phyloP scores from a whole-genome alignment of 2,888 invertebrate species.

The Sinopyrophorus schimmeli region DNA sequence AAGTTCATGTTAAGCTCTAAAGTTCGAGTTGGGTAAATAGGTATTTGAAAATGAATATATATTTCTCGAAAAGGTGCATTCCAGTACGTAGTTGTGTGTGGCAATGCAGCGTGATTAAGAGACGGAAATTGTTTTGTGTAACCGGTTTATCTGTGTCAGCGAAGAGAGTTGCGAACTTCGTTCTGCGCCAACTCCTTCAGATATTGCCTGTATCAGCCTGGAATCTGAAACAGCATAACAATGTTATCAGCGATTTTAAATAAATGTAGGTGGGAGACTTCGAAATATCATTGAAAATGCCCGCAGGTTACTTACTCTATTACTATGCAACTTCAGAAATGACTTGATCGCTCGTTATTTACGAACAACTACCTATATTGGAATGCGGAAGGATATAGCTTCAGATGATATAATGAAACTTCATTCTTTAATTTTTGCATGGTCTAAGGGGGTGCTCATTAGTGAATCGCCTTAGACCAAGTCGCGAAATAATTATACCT shows the following conservation, averaged over 20 bases:
- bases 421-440: slow-evolving; percentile 17
- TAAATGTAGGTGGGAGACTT: slow-evolving; percentile 23
- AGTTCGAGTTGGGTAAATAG: too few relatives aligned
- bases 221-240: slow-evolving; percentile 31
- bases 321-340: slow-evolving; percentile 11
- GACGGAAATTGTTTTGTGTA: slow-evolving; percentile 55
- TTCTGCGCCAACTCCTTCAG: slow-evolving; percentile 25
- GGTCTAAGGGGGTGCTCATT: slow-evolving; percentile 18
- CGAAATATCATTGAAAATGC: slow-evolving; percentile 17
- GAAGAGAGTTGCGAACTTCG: slow-evolving; percentile 34
- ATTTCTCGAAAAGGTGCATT: slow-evolving; percentile 32
- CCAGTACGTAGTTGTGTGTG: slow-evolving; percentile 45
- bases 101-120: slow-evolving; percentile 55
- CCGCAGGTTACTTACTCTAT: slow-evolving; percentile 15
- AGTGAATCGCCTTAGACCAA: slow-evolving; percentile 12
- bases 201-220: slow-evolving; percentile 29
- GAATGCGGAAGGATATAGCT: too few relatives aligned
- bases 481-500: too few relatives aligned
- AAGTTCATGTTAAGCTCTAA: too few relatives aligned
- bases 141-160: slow-evolving; percentile 53
- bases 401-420: too few relatives aligned
- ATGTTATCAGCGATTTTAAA: slow-evolving; percentile 29
- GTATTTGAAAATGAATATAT: too few relatives aligned
- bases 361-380: slow-evolving; percentile 17
- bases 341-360: slow-evolving; percentile 12